Evolutionary conservation across 2,888 invertebrate species (phyloP).

Genomic region (Coleophora flavipennella): DNA sequence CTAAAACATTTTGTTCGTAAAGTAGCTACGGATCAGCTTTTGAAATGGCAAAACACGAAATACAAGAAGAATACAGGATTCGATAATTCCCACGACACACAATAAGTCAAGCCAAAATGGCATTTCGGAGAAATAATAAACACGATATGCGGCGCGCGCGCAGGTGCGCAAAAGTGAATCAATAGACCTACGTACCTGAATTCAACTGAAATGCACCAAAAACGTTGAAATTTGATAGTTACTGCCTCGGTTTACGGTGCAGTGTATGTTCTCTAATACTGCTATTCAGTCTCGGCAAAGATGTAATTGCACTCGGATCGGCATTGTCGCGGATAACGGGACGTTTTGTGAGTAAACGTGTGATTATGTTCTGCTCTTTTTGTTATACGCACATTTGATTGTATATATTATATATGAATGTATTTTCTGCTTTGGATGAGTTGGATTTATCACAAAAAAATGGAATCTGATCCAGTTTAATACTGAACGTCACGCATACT

Average conservation of each 20-base stretch:
- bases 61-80: background rate
- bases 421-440: too few species aligned
- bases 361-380: constrained; percentile 11
- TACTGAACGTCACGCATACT: too few species aligned
- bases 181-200: background rate
- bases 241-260: too few species aligned
- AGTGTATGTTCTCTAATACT: too few species aligned
- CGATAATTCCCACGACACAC: constrained; percentile 42
- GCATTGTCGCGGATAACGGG: constrained; percentile 42
- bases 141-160: constrained; percentile 26
- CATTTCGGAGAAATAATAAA: constrained; percentile 27
- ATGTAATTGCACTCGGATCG: constrained; percentile 36
- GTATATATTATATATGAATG: too few species aligned
- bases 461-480: too few species aligned
- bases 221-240: too few species aligned
- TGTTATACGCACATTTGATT: background rate
- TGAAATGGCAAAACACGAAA: too few species aligned
- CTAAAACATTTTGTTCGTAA: too few species aligned
- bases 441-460: too few species aligned
- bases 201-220: too few species aligned
- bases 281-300: background rate
- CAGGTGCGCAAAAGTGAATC: constrained; percentile 39
- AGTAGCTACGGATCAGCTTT: too few species aligned
- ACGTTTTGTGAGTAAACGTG: constrained; percentile 20
- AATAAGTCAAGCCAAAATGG: constrained; percentile 40